These are phyloP conservation scores for Cryptoprocta ferox DNA, from an alignment of 2,797 vertebrate genomes.

Conservation along the genomic window DNA sequence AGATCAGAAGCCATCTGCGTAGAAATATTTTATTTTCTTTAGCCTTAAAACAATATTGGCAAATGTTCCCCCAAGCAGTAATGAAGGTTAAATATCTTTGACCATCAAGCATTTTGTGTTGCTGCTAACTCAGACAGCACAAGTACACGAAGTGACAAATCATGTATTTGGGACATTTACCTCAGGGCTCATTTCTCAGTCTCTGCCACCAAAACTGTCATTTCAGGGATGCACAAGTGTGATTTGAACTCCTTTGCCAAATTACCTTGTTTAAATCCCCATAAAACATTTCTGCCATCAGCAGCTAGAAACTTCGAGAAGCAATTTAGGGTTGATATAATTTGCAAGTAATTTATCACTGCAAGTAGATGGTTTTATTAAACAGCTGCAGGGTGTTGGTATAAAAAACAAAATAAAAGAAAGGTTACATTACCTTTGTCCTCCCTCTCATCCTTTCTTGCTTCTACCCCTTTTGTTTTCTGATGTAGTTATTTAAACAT, in stretches of 20 bases:
- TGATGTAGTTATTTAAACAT: slow-evolving; percentile 34
- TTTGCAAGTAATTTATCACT: slow-evolving; percentile 23
- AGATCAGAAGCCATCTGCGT: not conserved
- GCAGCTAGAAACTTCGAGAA: slow-evolving; percentile 33
- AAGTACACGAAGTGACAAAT: slow-evolving; percentile 53
- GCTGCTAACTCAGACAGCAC: not conserved
- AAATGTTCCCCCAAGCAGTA: not conserved
- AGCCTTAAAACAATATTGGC: not conserved
- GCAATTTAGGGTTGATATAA: slow-evolving; percentile 55
- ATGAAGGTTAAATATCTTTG: slow-evolving; percentile 61
- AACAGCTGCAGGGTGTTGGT: slow-evolving; percentile 33
- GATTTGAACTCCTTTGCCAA: slow-evolving; percentile 52
- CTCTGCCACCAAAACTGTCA: not conserved
- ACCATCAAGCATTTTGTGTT: slow-evolving; percentile 9
- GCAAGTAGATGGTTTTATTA: slow-evolving; percentile 57
- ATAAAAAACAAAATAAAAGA: not conserved
- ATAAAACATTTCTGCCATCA: slow-evolving; percentile 69
- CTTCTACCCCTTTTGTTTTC: not conserved
- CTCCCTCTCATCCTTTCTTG: not conserved
- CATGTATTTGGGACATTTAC: not conserved
- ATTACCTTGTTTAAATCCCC: slow-evolving; percentile 73
- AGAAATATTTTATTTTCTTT: slow-evolving; percentile 9
- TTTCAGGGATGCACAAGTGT: slow-evolving; percentile 23
- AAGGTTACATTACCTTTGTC: not conserved
- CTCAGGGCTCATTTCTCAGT: slow-evolving; percentile 31